Percentiles rank a stretch among this genome's conserved stretches.
These are phyloP conservation scores for Pelecanus crispus DNA, from an alignment of 2,113 vertebrate genomes.

Conservation along the genomic window DNA sequence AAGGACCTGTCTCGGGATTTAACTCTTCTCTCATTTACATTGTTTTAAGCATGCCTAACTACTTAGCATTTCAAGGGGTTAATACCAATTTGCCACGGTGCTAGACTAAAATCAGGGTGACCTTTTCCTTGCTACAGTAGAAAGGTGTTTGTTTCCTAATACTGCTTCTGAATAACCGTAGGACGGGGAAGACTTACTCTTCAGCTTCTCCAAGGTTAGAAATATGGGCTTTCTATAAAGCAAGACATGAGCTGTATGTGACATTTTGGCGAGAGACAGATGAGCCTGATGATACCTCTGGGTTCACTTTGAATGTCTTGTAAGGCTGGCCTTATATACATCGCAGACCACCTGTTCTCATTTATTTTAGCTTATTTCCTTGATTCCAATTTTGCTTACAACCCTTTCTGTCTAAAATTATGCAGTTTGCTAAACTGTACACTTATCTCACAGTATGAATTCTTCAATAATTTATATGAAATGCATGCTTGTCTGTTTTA, in stretches of 20 bases:
- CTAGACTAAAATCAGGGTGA: neutral
- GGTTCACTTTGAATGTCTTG: neutral
- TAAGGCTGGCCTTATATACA: neutral
- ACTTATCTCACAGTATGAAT: neutral
- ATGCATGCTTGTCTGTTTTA: neutral
- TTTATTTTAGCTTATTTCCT: neutral
- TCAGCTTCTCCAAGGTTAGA: neutral
- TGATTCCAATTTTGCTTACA: neutral
- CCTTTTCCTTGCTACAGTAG: neutral
- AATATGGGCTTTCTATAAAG: neutral
- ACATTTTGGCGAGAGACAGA: neutral
- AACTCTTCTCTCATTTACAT: neutral
- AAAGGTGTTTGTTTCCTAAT: neutral
- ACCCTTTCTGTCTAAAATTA: neutral
- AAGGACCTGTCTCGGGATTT: neutral
- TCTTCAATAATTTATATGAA: neutral
- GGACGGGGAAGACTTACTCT: neutral
- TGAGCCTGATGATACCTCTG: neutral
- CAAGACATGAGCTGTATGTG: neutral
- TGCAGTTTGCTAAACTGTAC: neutral
- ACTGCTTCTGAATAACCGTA: neutral
- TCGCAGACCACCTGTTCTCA: neutral
- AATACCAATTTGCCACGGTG: neutral
- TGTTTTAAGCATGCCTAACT: neutral
- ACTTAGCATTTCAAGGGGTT: neutral